Conservation (phyloP, 1,140 invertebrate genomes). For the Pseudobourletiella spinata region DNA sequence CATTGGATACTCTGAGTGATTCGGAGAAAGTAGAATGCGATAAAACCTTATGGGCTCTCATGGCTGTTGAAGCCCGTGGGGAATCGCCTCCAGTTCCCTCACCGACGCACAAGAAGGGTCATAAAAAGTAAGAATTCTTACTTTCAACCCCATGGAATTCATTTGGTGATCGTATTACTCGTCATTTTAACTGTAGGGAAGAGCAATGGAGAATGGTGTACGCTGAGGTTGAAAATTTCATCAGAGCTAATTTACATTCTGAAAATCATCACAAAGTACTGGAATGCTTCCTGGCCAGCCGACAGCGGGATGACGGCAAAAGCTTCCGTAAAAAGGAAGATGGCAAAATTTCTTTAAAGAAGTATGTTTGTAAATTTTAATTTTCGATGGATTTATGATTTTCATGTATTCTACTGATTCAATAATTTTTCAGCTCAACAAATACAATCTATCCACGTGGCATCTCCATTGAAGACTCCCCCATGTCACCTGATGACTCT, state of each 20-base stretch:
- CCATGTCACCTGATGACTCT: too few relatives aligned
- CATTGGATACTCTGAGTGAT: constrained; percentile 71
- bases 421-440: too few relatives aligned
- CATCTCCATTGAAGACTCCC: too few relatives aligned
- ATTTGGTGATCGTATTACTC: background rate
- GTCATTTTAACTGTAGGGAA: constrained; percentile 47
- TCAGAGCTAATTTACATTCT: constrained; percentile 62
- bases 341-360: too few relatives aligned
- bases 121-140: constrained; percentile 35
- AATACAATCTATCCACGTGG: too few relatives aligned
- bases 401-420: too few relatives aligned
- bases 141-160: background rate
- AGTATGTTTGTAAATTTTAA: too few relatives aligned
- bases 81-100: constrained; percentile 32
- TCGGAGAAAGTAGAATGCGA: constrained; percentile 80
- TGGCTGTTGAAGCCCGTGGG: constrained; percentile 53
- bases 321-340: constrained; percentile 37
- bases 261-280: constrained; percentile 66
- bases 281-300: constrained; percentile 71
- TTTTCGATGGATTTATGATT: too few relatives aligned
- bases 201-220: constrained; percentile 86
- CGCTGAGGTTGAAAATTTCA: constrained; percentile 74
- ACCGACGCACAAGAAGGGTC: constrained; percentile 39
- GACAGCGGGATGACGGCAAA: constrained; percentile 41
- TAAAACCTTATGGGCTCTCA: constrained; percentile 71